These are phyloP conservation scores for Diadumene lineata DNA, from an alignment of 92 coral and sea anemone genomes.

Conservation along the genomic window DNA sequence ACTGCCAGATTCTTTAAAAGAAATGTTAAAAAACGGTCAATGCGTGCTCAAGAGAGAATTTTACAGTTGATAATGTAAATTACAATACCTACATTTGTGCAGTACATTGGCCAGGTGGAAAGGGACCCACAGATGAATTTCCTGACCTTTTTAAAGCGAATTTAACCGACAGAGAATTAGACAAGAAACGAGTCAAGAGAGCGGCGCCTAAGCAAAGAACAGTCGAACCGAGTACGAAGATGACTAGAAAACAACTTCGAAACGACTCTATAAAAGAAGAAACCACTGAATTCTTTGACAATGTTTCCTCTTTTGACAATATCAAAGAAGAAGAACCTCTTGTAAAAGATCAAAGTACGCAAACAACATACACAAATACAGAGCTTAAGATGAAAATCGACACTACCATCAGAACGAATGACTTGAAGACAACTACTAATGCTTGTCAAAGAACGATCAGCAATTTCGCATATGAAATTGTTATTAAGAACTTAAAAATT, in stretches of 20 bases:
- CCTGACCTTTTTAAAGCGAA: conserved; percentile 57
- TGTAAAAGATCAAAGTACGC: neutral
- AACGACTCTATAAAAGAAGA: neutral
- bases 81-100: conserved; percentile 60
- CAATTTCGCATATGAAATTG: conserved; percentile 28
- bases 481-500: conserved; percentile 6
- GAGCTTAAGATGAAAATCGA: conserved; percentile 32
- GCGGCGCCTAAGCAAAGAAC: conserved; percentile 32
- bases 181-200: conserved; percentile 33
- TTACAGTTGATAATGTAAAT: conserved; percentile 36
- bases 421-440: neutral
- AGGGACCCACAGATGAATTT: conserved; percentile 53
- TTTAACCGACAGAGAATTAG: conserved; percentile 28
- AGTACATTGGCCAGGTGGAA: conserved; percentile 56
- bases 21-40: conserved; percentile 41
- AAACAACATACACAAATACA: neutral
- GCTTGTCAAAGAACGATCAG: conserved; percentile 1
- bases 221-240: neutral
- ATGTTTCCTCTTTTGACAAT: conserved; percentile 18
- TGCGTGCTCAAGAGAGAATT: conserved; percentile 57
- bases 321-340: conserved; percentile 3
- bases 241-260: no score
- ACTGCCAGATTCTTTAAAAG: conserved; percentile 11
- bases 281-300: conserved; percentile 20
- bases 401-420: conserved; percentile 26